phyloP scores from a whole-genome alignment of 2,113 vertebrate species.

The Orycteropus afer region DNA sequence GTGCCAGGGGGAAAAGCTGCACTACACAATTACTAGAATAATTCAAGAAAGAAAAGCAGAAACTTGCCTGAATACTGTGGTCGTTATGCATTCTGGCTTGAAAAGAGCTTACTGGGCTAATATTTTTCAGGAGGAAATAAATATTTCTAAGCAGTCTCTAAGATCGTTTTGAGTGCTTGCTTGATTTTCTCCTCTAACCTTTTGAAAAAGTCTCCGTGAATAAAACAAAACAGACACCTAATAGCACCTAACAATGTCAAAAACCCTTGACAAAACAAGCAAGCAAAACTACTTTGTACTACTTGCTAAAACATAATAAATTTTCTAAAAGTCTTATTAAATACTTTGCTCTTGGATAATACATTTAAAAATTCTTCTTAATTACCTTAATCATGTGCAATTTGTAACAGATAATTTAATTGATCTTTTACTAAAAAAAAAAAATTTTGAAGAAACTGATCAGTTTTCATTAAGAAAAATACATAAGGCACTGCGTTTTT shows the following conservation, averaged over 20 bases:
- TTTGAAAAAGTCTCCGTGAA: constrained; percentile 16
- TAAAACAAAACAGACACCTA: neutral
- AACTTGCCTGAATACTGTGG: constrained; percentile 12
- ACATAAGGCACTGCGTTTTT: neutral
- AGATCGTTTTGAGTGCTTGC: neutral
- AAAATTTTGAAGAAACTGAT: neutral
- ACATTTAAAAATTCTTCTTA: neutral
- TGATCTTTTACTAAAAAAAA: neutral
- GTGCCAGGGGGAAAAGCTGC: neutral
- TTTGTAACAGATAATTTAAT: constrained; percentile 9
- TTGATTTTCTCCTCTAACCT: neutral
- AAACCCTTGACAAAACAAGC: neutral
- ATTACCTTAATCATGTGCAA: neutral
- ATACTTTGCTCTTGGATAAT: neutral
- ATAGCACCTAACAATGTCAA: neutral
- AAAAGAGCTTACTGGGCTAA: constrained; percentile 26
- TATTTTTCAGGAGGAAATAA: neutral
- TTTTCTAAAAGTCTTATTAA: neutral
- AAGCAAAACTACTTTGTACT: neutral
- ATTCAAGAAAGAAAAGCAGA: neutral
- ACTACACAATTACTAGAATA: constrained; percentile 13
- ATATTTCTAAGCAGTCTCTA: neutral
- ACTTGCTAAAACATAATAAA: neutral
- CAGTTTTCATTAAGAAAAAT: constrained; percentile 1
- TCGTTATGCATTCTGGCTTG: constrained; percentile 21